Conservation (phyloP, 2,888 invertebrate genomes). For the Lordiphosa fenestrarum region DNA sequence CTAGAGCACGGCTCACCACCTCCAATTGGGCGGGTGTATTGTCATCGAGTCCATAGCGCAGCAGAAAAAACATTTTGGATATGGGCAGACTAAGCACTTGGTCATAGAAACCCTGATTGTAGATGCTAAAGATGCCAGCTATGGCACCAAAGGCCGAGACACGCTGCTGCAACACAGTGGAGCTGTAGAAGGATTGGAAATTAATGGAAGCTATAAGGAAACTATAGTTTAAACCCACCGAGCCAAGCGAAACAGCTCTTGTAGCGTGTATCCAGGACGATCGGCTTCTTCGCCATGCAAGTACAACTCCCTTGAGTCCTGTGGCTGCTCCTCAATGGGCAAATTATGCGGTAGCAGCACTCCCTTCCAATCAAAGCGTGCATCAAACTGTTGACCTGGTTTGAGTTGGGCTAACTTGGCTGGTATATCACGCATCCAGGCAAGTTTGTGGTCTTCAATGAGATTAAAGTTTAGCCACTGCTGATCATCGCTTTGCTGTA, state of each 20-base stretch:
- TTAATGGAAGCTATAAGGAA: not conserved
- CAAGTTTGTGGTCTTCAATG: constrained; percentile 92
- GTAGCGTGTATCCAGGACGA: constrained; percentile 93
- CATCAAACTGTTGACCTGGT: constrained; percentile 86
- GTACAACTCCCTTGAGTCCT: constrained; percentile 85
- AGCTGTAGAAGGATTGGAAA: constrained; percentile 78
- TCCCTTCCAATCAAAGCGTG: constrained; percentile 91
- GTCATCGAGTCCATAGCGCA: constrained; percentile 93
- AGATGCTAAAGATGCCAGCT: constrained; percentile 88
- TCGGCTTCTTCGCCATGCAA: constrained; percentile 97
- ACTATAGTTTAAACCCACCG: constrained; percentile 73
- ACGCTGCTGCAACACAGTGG: constrained; percentile 91
- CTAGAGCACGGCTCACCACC: constrained; percentile 88
- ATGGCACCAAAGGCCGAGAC: constrained; percentile 89
- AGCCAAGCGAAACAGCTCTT: constrained; percentile 91
- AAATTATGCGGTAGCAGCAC: constrained; percentile 86
- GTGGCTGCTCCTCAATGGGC: constrained; percentile 79
- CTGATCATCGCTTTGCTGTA: constrained; percentile 83
- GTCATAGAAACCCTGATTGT: constrained; percentile 89
- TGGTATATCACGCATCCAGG: constrained; percentile 90
- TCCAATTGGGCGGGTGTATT: constrained; percentile 87
- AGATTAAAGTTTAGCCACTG: constrained; percentile 92
- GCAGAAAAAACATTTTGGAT: constrained; percentile 88
- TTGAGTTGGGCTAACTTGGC: constrained; percentile 83
- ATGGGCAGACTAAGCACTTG: constrained; percentile 87